Conservation (phyloP, 2,888 invertebrate species). For the Aromia moschata region DNA sequence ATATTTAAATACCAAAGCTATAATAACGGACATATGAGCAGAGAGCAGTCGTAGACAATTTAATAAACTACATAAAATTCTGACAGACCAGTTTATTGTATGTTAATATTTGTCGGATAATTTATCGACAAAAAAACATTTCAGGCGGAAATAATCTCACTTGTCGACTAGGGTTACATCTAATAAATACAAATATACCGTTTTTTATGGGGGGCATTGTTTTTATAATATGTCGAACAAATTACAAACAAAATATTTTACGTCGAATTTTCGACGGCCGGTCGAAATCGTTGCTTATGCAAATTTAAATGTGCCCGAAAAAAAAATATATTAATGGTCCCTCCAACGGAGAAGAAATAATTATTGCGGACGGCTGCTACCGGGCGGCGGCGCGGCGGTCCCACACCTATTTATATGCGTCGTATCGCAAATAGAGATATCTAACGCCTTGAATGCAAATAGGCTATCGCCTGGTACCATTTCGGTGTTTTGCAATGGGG, state of each 20-base stretch:
- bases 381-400: no score
- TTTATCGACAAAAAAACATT: slow-evolving; percentile 26
- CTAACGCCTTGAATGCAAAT: not conserved
- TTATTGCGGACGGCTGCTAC: not conserved
- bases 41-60: slow-evolving; percentile 3
- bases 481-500: not conserved
- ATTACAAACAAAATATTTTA: not conserved
- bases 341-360: not conserved
- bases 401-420: not conserved
- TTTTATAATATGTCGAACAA: not conserved
- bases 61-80: slow-evolving; percentile 34
- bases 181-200: no score
- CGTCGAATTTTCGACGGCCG: not conserved
- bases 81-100: slow-evolving; percentile 40
- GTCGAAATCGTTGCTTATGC: not conserved
- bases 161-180: not conserved
- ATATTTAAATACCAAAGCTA: slow-evolving; percentile 4
- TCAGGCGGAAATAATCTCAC: slow-evolving; percentile 20
- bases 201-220: no score
- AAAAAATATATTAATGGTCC: not conserved
- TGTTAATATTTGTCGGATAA: slow-evolving; percentile 34
- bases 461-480: not conserved
- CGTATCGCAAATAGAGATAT: not conserved
- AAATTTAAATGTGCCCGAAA: not conserved
- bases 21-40: not conserved